Base-by-base conservation (phyloP, 2,888 invertebrate species). In the Drosophila vallismaia region DNA sequence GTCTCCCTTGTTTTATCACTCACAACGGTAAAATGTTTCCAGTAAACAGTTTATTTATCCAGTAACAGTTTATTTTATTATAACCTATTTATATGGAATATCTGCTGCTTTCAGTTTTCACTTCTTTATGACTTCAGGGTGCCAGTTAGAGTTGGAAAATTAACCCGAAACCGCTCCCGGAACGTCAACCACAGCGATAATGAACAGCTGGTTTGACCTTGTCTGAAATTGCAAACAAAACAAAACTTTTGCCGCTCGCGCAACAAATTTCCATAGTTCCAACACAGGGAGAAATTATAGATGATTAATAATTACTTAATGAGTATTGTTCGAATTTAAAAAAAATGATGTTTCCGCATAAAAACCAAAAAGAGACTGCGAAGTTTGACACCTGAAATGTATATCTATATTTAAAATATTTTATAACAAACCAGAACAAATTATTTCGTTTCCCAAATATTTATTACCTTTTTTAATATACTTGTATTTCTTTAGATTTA, bases 201-300 rank as follows among this genome's bases (percentile, higher is more conserved):
- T 87, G 83, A 85, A 76, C 75, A 62, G 60, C 53, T 28, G 38
- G 55, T 28, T 40, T 86, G 83, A 83, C 83, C 88, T 88, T 84
- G 77, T 24, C 7, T 36, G 26, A 67, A 66, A 67, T 53, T 66
- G 56, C 46, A 58, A 53, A 57, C 50, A 62, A 67, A 63, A 72
- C 58, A 45, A 67, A 42, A 68, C 85, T 26, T 44, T 67, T 45
- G n/a, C 44, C 14, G 29, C 44, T 63, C 73, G 79, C 31, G 66
- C 75, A 45, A 40, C 51, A 33, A 51, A 66, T 70, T 79, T 76
- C 60, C 76, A 76, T 53, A 53, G 29, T 38, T 57, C 51, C 26
- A 58, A 26, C 31, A 60, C 55, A 52, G 40, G 31, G 48, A 51
- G 14, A 51, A 24, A 44, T 28, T 19, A 48, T 19, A 51, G 7